Percentiles rank a stretch among this genome's conserved stretches.
These are phyloP conservation scores for Pogonomyrmex californicus DNA, from an alignment of 1,140 invertebrate species.

Conservation along the genomic window DNA sequence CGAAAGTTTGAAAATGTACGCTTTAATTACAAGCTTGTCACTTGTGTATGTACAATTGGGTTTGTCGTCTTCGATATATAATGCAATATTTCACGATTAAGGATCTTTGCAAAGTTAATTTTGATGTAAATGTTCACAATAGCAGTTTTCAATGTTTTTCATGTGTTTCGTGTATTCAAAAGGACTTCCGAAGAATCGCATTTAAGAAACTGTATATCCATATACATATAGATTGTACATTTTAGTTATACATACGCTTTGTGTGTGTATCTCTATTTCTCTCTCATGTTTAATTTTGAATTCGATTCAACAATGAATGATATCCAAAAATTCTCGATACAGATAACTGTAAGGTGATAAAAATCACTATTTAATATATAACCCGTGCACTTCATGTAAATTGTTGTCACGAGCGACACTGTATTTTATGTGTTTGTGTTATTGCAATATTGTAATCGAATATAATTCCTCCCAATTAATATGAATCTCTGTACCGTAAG, in stretches of 20 bases:
- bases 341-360: neutral
- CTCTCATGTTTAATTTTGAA: neutral
- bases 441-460: neutral
- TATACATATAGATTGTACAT: neutral
- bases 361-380: slow-evolving; percentile 38
- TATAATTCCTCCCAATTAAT: slow-evolving; percentile 15
- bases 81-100: slow-evolving; percentile 45
- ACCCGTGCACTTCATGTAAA: slow-evolving; percentile 49
- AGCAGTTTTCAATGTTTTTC: neutral
- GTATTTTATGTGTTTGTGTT: slow-evolving; percentile 32
- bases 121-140: neutral
- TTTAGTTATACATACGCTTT: neutral
- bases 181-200: neutral
- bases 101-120: slow-evolving; percentile 31
- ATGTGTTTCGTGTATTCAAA: neutral
- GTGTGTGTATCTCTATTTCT: neutral
- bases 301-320: neutral
- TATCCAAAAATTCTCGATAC: slow-evolving; percentile 39
- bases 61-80: slow-evolving; percentile 61
- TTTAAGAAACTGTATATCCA: neutral
- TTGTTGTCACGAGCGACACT: slow-evolving; percentile 38
- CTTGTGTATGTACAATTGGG: neutral
- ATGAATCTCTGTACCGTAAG: slow-evolving; percentile 28
- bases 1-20: neutral
- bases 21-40: neutral